Evolutionary conservation across 35 echinoderm and acorn worm species (phyloP), one percentile per base, ranked within the genome.

Genomic region (Apostichopus parvimensis): DNA sequence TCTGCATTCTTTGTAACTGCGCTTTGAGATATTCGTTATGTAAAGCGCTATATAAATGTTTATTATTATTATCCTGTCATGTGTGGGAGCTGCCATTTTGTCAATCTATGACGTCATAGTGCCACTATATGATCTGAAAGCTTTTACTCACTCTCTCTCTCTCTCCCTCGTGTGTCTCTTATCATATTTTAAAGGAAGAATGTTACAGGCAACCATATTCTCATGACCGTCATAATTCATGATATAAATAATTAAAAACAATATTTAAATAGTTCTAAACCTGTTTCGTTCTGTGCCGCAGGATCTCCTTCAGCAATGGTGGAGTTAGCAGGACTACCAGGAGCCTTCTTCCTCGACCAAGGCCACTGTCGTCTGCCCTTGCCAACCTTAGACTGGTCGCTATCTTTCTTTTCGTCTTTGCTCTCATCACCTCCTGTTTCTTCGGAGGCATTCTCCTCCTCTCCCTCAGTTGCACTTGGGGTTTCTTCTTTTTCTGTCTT

Each of bases 311-410:
- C 64, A 28, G 62, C 24, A 7, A 52, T 53, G 9, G 64, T 15
- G 25, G 62, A 17, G 4, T 26, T 90, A 7, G 65, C 87, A 25
- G 87, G 14, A 26, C 64, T 26, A 52, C 87, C 87, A 55, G 87
- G 28, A 26, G 87, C 10, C 71, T 90, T 90, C 34, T 90, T 90
- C 7, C 87, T 22, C 9, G 87, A 90, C 87, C 87, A 90, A 23
- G 87, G 87, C 87, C 87, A 90, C 71, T 90, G 87, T 90, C 87
- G 62, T 77, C 87, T 90, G 62, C 87, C 64, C 45, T 54, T 71
- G 9, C 71, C 71, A 8, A 23, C 34, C 45, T 90, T 71, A 5
- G 62, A 71, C 64, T 26, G 24, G n/a, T 90, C 87, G 24, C 71
- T 52, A 6, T 90, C 71, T 23, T 90, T 77, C 62, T 77, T 77